Percentiles rank a stretch among this genome's conserved stretches.
phyloP scores from a whole-genome alignment of 2,888 invertebrate species.

The Drosophila colorata region DNA sequence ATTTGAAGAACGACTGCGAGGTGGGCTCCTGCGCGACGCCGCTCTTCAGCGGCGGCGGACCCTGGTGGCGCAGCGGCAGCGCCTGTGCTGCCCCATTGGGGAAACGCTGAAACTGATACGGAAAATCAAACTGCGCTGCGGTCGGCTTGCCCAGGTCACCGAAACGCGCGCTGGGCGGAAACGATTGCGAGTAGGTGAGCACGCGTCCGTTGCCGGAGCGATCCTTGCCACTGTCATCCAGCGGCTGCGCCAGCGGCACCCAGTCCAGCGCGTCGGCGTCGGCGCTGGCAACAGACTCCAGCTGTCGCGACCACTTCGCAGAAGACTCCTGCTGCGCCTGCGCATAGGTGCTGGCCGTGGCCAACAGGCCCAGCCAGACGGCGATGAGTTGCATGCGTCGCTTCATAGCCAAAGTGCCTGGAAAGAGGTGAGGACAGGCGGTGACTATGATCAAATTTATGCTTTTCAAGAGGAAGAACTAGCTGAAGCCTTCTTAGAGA shows the following conservation, averaged over 20 bases:
- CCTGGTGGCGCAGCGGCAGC: constrained; percentile 66
- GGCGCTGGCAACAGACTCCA: constrained; percentile 73
- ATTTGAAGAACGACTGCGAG: constrained; percentile 85
- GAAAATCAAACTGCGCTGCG: constrained; percentile 77
- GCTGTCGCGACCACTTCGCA: constrained; percentile 84
- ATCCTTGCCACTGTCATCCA: constrained; percentile 81
- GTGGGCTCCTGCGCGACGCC: constrained; percentile 80
- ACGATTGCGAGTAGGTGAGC: constrained; percentile 83
- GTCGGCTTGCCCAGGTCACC: constrained; percentile 73
- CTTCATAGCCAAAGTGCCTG: constrained; percentile 81
- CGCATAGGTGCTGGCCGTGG: constrained; percentile 38
- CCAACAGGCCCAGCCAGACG: constrained; percentile 67
- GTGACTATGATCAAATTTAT: too few species aligned
- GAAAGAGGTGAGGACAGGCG: constrained; percentile 26
- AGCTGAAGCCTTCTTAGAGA: too few species aligned
- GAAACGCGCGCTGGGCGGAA: constrained; percentile 80
- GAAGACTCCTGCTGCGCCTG: constrained; percentile 62
- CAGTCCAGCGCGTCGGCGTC: constrained; percentile 85
- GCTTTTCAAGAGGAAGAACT: too few species aligned
- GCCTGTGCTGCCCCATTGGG: constrained; percentile 65
- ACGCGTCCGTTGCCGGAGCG: constrained; percentile 84
- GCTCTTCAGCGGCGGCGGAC: constrained; percentile 53
- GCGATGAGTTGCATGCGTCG: constrained; percentile 69
- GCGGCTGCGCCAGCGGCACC: constrained; percentile 86
- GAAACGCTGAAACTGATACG: constrained; percentile 82